phyloP scores from a whole-genome alignment of 2,888 invertebrate genomes.

The Acronicta leporina region DNA sequence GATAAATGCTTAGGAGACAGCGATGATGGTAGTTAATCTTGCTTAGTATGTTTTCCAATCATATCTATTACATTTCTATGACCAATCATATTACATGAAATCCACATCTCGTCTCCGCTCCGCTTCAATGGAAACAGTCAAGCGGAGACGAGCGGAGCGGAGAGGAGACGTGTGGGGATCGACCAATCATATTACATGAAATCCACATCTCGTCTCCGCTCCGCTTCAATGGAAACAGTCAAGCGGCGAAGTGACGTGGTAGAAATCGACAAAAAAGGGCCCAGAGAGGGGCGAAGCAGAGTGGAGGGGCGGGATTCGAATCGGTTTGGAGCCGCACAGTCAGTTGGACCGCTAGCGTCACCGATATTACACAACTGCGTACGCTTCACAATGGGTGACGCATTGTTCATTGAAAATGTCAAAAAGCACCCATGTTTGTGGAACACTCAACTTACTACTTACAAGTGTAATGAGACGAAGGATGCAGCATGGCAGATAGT shows the following conservation, averaged over 20 bases:
- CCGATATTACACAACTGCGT: no score
- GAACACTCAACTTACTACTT: conserved; percentile 6
- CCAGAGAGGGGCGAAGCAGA: conserved; percentile 6
- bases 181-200: conserved; percentile 9
- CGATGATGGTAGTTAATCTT: no score
- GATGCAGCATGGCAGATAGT: conserved; percentile 10
- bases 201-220: conserved; percentile 13
- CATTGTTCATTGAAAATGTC: conserved; percentile 7
- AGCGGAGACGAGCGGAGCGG: conserved; percentile 5
- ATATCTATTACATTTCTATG: no score
- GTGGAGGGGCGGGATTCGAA: conserved; percentile 10
- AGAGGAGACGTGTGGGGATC: conserved; percentile 5
- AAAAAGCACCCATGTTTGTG: conserved; percentile 6
- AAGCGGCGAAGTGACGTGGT: conserved; percentile 2
- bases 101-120: conserved; percentile 10
- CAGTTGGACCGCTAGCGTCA: no score
- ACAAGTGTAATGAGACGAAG: conserved; percentile 7
- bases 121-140: conserved; percentile 13
- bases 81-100: no score
- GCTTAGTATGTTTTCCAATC: no score
- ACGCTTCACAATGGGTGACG: conserved; percentile 4
- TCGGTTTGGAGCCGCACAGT: conserved; percentile 6
- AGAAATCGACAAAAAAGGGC: background rate
- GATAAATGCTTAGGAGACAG: no score
- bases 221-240: conserved; percentile 13